Evolutionary conservation across 2,797 vertebrate genomes (phyloP).

Genomic region (Capromys pilorides): DNA sequence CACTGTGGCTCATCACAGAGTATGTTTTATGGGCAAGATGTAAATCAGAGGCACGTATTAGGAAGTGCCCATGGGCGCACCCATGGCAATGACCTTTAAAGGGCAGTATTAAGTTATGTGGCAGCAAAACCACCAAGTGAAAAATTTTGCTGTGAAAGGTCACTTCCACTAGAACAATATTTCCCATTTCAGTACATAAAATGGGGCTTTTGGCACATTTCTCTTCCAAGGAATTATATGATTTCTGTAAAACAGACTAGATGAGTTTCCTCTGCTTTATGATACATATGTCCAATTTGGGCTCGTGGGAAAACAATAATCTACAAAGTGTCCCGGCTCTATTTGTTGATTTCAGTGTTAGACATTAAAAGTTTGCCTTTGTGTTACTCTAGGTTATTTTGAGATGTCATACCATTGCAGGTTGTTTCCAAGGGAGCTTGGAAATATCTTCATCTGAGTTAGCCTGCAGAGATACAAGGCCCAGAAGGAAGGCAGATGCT

Average conservation of each 20-base stretch:
- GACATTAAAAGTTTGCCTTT: conserved; percentile 27
- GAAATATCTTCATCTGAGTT: not conserved
- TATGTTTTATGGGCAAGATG: conserved; percentile 55
- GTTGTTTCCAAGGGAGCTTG: not conserved
- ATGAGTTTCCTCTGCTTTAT: conserved; percentile 48
- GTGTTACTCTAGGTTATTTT: conserved; percentile 33
- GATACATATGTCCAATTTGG: conserved; percentile 14
- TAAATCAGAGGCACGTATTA: conserved; percentile 70
- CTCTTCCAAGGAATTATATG: conserved; percentile 47
- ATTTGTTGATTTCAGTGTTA: conserved; percentile 34
- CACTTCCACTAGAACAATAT: conserved; percentile 77
- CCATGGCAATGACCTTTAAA: conserved; percentile 80
- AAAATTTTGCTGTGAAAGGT: conserved; percentile 77
- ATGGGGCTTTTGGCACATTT: conserved; percentile 70
- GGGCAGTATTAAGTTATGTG: conserved; percentile 73
- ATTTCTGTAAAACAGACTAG: conserved; percentile 15
- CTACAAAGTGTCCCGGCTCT: not conserved
- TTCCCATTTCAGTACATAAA: conserved; percentile 66
- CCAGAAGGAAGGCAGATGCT: not conserved
- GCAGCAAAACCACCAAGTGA: conserved; percentile 74
- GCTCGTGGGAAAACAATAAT: not conserved
- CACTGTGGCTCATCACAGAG: not conserved
- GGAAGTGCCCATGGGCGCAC: conserved; percentile 60
- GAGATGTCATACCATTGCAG: conserved; percentile 12
- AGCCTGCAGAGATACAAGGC: not conserved